These are phyloP conservation scores for Steinernema hermaphroditum DNA, from an alignment of 2,888 invertebrate genomes.

Conservation along the genomic window DNA sequence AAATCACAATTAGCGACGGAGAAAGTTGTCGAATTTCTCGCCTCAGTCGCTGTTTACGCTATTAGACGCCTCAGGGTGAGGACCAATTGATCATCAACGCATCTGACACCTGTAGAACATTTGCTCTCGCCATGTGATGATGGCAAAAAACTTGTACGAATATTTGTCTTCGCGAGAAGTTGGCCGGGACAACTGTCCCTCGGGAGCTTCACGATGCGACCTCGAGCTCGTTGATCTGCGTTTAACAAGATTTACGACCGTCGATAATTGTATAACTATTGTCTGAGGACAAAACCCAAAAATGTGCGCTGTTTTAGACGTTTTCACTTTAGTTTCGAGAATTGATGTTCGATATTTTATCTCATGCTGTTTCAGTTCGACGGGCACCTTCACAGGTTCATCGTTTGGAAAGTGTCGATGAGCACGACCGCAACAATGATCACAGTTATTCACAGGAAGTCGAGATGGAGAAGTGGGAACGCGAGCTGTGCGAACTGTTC, in stretches of 20 bases:
- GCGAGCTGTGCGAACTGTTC: slow-evolving; percentile 17
- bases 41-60: slow-evolving; percentile 27
- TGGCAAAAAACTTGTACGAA: slow-evolving; percentile 29
- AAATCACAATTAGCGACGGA: slow-evolving; percentile 28
- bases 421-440: background rate
- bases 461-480: slow-evolving; percentile 21
- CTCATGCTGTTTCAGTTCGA: no score
- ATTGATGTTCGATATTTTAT: no score
- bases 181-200: background rate
- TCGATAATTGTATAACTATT: slow-evolving; percentile 18
- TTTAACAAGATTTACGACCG: slow-evolving; percentile 13
- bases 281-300: background rate
- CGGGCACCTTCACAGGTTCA: slow-evolving; percentile 22
- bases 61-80: slow-evolving; percentile 8
- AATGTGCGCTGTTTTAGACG: no score
- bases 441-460: slow-evolving; percentile 22
- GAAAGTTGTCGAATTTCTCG: slow-evolving; percentile 31
- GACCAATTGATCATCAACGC: slow-evolving; percentile 29
- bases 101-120: slow-evolving; percentile 29
- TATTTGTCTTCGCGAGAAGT: slow-evolving; percentile 8
- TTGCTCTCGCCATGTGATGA: slow-evolving; percentile 26
- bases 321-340: no score
- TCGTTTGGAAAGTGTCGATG: background rate
- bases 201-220: background rate
- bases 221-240: background rate